Base-by-base conservation (phyloP, 2,888 invertebrate genomes). In the Biston stratarius region DNA sequence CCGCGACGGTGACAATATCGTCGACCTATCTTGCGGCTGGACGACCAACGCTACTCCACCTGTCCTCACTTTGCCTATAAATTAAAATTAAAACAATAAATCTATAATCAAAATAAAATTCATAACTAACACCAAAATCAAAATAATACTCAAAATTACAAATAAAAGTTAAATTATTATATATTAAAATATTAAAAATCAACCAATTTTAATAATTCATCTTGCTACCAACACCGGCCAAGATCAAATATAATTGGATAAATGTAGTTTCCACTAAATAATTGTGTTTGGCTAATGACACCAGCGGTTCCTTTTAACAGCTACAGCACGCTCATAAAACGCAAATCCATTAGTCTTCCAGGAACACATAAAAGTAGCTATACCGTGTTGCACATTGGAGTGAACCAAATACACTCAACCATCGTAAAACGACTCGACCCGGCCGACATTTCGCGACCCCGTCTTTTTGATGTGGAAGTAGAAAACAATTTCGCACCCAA, bases 321-420 rank as follows among this genome's bases (percentile, higher is more conserved):
- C 34, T 6, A 14, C 7, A 9, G 2, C n/a, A 15, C 55, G 40
- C 51, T 36, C 48, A 49, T 62, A 53, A 67, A 67, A 51, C 33
- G 40, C 24, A 44, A 59, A 59, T 68, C 63, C 52, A 68, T 67
- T 60, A 62, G 57, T 42, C 55, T 61, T 63, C 59, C 60, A 12
- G n/a, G 49, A 62, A 62, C 36, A 55, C 48, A 52, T 61, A 51
- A 57, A 38, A 44, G 9, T n/a, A 42, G 9, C 40, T 24, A 36
- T 59, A 42, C 58, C 47, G 59, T 48, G 10, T 67, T 67, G 59
- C 58, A 59, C 59, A 49, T 48, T 58, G 36, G 38, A 59, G 33
- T 59, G 33, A 53, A 49, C 34, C 45, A 45, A 59, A 62, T 55
- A 55, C n/a, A 38, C 14, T 33, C 24, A 24, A 24, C 53, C 33